Conservation (phyloP, 1,140 invertebrate genomes). For the Littorina saxatilis region DNA sequence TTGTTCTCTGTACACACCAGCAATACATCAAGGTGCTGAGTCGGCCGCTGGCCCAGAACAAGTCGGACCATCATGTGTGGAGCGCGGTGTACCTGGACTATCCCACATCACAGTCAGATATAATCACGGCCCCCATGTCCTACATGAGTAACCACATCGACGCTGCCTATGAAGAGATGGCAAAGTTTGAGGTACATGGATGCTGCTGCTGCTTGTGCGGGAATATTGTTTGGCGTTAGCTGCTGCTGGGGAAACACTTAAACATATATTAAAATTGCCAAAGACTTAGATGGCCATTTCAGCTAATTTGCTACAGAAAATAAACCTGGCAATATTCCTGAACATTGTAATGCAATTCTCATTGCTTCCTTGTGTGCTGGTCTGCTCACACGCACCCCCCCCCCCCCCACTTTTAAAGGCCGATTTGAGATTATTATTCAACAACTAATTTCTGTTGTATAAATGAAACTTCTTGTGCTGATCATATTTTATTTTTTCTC, state of each 20-base stretch:
- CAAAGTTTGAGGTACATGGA: constrained; percentile 28
- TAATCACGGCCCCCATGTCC: background rate
- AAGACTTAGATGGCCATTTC: too few species aligned
- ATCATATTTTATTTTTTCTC: too few species aligned
- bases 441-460: too few species aligned
- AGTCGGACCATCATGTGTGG: constrained; percentile 63
- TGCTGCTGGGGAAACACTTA: constrained; percentile 91
- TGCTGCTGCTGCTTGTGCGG: constrained; percentile 53
- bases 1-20: too few species aligned
- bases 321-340: too few species aligned
- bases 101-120: constrained; percentile 49
- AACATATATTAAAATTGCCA: too few species aligned
- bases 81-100: constrained; percentile 71
- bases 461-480: too few species aligned
- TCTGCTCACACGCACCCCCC: background rate
- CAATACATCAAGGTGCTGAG: constrained; percentile 74
- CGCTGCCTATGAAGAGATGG: constrained; percentile 19
- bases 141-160: constrained; percentile 24
- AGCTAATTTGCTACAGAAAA: too few species aligned
- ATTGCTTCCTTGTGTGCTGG: background rate
- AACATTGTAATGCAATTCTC: background rate
- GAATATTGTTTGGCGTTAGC: too few species aligned
- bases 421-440: too few species aligned
- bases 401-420: too few species aligned
- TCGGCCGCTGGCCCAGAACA: constrained; percentile 66